Evolutionary conservation across 2,888 invertebrate species (phyloP), one percentile per base, ranked within the genome.

Genomic region (Ectobius pallidus): DNA sequence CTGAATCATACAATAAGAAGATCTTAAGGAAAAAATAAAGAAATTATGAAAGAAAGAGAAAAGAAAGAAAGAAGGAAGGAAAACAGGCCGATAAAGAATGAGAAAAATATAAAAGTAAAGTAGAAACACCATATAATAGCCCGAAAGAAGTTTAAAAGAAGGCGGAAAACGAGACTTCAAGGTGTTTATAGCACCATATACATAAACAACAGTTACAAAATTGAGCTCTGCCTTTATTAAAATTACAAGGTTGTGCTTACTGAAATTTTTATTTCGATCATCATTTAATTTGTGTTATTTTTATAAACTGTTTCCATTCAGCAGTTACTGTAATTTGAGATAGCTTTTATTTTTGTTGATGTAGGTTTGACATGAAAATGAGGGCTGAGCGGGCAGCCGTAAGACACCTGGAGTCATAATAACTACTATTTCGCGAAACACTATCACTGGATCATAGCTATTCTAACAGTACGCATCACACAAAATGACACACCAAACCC

Each of bases 311-410:
- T 72, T 69, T 32, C 63, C 61, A 32, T 72, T 39, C 52, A 39
- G 6, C n/a, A 65, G 65, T 65, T 22, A 65, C 65, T 65, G 65
- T 65, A 65, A 65, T 65, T 65, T 34, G 34, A 39, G 22, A 22
- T 39, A 3, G 39, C 34, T 63, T 42, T 44, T 65, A 18, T 46
- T 65, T 44, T 44, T 46, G 25, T 30, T 70, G 70, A 70, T 58
- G 70, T 42, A 42, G 70, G 70, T 70, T 70, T 70, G 70, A 70
- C 70, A 70, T 61, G 70, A 70, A 70, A 70, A 70, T 70, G 42
- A 39, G 70, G n/a, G 39, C 39, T 44, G 25, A 69, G 16, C 14
- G 55, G 58, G 55, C 69, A 55, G 69, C 58, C 44, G 16, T 42
- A 70, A 70, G 58, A 70, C 70, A 70, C 70, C 70, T 70, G 70